Base-by-base conservation (phyloP, 2,888 invertebrate genomes). In the Xestobium rufovillosum region DNA sequence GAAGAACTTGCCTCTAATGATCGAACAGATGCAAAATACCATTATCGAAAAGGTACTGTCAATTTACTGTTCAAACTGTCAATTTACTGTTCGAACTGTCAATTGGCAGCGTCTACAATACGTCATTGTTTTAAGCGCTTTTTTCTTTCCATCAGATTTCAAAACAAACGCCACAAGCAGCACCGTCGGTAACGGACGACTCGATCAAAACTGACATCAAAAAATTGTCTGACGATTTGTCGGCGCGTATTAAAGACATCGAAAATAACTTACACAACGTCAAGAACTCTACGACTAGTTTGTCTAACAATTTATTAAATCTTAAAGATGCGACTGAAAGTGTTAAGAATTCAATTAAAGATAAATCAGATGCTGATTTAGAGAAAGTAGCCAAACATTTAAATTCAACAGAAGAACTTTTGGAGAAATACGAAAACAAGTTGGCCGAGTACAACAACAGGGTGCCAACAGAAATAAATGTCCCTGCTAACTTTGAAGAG, bases 371-470 rank as follows among this genome's bases (percentile, higher is more conserved):
- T n/a, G n/a, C n/a, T n/a, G n/a, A n/a, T 40, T 55, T 73, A 31
- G 65, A 64, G 17, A 60, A 64, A 12, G 56, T 73, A 14, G 63
- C 66, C 41, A 58, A 53, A 8, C 66, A 70, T 42, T 53, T 74
- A 26, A 60, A 61, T 31, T 55, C 71, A 6, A 72, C 73, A 1
- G 75, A 76, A 56, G 68, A 71, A 41, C 57, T 76, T 2, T 59
- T 78, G 19, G 71, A 66, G 43, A 75, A 71, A 48, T 76, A 73
- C 48, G 75, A 76, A 48, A 59, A 67, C 34, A 75, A 74, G 47
- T 55, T 77, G 27, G 69, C 66, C 27, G 75, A 76, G 41, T 61
- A 59, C 33, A 63, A 62, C 34, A 62, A 62, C 31, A 52, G 57
- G 39, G 54, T 60, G 31, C 42, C 55, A 3, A 19, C 23, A 8